Conservation (phyloP, 2,888 invertebrate species). For the Amblyteles armatorius region DNA sequence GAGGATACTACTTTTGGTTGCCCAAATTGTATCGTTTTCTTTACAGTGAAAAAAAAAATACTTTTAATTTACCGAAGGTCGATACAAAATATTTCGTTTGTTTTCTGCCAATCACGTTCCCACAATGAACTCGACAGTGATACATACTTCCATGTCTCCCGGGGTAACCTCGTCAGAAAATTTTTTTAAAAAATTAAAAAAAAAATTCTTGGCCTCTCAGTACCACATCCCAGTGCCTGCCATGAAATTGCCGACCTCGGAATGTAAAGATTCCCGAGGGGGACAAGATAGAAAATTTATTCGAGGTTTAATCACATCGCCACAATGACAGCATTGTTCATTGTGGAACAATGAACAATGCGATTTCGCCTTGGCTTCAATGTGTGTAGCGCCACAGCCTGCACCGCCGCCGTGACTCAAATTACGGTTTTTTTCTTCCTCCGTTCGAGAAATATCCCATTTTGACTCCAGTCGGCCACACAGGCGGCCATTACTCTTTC, state of each 20-base stretch:
- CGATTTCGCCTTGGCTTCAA: slow-evolving; percentile 22
- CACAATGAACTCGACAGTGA: too few relatives aligned
- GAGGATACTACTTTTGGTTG: too few relatives aligned
- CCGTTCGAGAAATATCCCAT: slow-evolving; percentile 45
- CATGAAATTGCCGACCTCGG: slow-evolving; percentile 21
- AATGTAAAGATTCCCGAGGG: slow-evolving; percentile 42
- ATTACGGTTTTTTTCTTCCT: slow-evolving; percentile 65
- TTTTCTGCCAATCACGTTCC: too few relatives aligned
- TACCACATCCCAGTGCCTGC: too few relatives aligned
- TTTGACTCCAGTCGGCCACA: slow-evolving; percentile 37
- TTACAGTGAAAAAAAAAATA: too few relatives aligned
- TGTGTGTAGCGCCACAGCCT: slow-evolving; percentile 31
- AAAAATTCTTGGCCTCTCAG: too few relatives aligned
- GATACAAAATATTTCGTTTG: too few relatives aligned
- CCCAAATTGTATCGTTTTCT: too few relatives aligned
- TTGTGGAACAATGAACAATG: slow-evolving; percentile 73
- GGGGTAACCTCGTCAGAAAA: too few relatives aligned
- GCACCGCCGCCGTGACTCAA: slow-evolving; percentile 22
- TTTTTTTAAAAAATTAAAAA: too few relatives aligned
- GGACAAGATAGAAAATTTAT: slow-evolving; percentile 78
- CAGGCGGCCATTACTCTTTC: slow-evolving; percentile 41
- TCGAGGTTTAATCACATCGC: slow-evolving; percentile 79
- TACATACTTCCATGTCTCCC: too few relatives aligned
- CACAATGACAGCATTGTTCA: slow-evolving; percentile 80
- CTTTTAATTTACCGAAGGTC: too few relatives aligned